phyloP scores from a whole-genome alignment of 2,888 invertebrate genomes.

The Caenorhabditis sulstoni region DNA sequence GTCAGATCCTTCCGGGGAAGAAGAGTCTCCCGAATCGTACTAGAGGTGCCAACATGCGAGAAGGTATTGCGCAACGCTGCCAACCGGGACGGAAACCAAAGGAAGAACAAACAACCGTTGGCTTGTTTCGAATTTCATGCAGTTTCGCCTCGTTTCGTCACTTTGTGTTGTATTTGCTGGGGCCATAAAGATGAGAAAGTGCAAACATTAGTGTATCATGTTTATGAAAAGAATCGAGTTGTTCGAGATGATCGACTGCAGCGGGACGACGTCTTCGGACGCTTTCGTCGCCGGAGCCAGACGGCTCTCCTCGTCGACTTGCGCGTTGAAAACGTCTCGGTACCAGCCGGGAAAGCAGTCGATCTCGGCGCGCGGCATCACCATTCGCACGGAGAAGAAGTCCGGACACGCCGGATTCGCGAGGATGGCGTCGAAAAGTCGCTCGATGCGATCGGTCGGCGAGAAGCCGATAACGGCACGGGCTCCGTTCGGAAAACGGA shows the following conservation, averaged over 20 bases:
- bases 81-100: too few species aligned
- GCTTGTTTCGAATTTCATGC: background rate
- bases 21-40: background rate
- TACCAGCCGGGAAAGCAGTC: conserved; percentile 73
- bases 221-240: conserved; percentile 55
- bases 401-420: conserved; percentile 94
- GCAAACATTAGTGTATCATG: conserved; percentile 57
- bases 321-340: conserved; percentile 42
- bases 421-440: conserved; percentile 94
- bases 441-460: conserved; percentile 89
- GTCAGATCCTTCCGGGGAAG: too few species aligned
- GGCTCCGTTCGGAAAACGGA: conserved; percentile 92
- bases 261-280: background rate
- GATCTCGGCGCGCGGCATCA: conserved; percentile 67
- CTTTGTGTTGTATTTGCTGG: conserved; percentile 27
- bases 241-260: conserved; percentile 20
- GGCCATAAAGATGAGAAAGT: conserved; percentile 38
- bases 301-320: conserved; percentile 23
- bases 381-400: conserved; percentile 82
- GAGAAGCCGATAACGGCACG: conserved; percentile 92
- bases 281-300: background rate
- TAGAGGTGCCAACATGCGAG: conserved; percentile 7
- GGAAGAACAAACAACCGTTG: too few species aligned
- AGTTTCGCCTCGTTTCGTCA: background rate
- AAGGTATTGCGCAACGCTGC: conserved; percentile 28